Percentiles rank a stretch among this genome's conserved stretches.
Conservation (phyloP, 2,888 invertebrate species). For the Tiliacea citrago region DNA sequence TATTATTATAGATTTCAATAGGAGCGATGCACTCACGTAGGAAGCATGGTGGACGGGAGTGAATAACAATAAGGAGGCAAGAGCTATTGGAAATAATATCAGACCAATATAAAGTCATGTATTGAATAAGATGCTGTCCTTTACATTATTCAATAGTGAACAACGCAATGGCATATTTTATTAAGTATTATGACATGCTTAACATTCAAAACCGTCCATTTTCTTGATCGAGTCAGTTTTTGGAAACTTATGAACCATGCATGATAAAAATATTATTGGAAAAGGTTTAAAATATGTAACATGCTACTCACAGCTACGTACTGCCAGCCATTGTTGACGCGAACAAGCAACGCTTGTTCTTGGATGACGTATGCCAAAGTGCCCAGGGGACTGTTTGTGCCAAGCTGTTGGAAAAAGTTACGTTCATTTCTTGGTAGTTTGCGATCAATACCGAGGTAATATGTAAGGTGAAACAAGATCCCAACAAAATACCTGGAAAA, state of each 20-base stretch:
- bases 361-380: slow-evolving; percentile 97
- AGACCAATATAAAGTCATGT: neutral
- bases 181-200: neutral
- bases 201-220: neutral
- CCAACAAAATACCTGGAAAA: neutral
- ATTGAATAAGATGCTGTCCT: neutral
- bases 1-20: slow-evolving; percentile 49
- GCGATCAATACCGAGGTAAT: slow-evolving; percentile 1
- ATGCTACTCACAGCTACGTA: slow-evolving; percentile 95
- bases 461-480: neutral
- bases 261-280: no score
- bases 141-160: neutral
- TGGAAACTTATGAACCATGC: neutral
- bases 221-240: neutral
- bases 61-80: neutral
- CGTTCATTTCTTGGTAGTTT: neutral
- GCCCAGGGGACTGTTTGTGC: slow-evolving; percentile 92
- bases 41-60: neutral
- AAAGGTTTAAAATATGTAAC: slow-evolving; percentile 12
- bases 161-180: neutral
- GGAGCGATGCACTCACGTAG: slow-evolving; percentile 2
- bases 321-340: slow-evolving; percentile 98
- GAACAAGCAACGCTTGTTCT: slow-evolving; percentile 96
- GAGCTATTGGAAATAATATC: neutral
- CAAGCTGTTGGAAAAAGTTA: slow-evolving; percentile 77